Evolutionary conservation across 2,113 vertebrate genomes (phyloP), one percentile per base, ranked within the genome.

Genomic region (Lonchura striata): DNA sequence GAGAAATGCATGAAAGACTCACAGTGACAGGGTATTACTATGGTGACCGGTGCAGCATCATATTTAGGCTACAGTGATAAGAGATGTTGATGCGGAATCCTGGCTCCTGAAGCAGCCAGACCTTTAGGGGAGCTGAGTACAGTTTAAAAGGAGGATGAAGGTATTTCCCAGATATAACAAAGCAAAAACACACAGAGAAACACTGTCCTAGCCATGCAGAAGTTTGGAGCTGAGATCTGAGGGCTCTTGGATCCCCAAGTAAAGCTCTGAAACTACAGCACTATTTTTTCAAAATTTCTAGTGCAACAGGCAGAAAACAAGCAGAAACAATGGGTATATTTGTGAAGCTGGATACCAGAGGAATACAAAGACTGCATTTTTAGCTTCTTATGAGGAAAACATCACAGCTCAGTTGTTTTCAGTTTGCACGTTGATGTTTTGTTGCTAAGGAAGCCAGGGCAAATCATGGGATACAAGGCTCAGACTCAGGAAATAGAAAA

Each of bases 341-440:
- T 90, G 31, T 77, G 78, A 72, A 69, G n/a, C 41, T 93, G 37
- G 24, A 25, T 72, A 72, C n/a, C 17, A 85, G 46, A 82, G 14
- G 33, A 93, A 82, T 61, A 96, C 63, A 88, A 92, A 92, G 63
- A 39, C 37, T 86, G 6, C 77, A 19, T 86, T 94, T 95, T 82
- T 56, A 65, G 42, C 50, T 69, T 87, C 52, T 79, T 15, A 18
- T 28, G 64, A 80, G 37, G n/a, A 90, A 85, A 59, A 68, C 15
- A 69, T n/a, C 65, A 59, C 35, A 75, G 47, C 23, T 92, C 18
- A 6, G 6, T 46, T 80, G 78, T 88, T 91, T 78, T 63, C 37
- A 89, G 49, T 27, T 44, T 56, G 14, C 23, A 56, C 13, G 41
- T 9, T 54, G 30, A 66, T 7, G 24, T 91, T 84, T 82, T 91